Base-by-base conservation (phyloP, 2,113 vertebrate genomes). In the Sylvia atricapilla region DNA sequence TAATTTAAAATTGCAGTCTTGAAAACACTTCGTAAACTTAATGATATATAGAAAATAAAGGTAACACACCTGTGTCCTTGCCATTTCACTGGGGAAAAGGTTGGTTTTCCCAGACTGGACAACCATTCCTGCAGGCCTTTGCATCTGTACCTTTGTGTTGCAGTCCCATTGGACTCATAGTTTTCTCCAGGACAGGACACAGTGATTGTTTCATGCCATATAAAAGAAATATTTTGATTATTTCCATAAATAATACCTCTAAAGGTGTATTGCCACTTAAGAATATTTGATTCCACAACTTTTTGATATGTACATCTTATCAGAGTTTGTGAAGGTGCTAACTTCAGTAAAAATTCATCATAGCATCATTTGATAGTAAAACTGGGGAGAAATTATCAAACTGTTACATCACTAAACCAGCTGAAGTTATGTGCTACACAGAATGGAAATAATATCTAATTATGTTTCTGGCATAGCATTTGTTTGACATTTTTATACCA, bases 401-500 rank as follows among this genome's bases (percentile, higher is more conserved):
- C 56, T 91, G 91, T 62, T 79, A 41, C 63, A 58, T 80, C 35
- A 70, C 23, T 69, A 84, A 70, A 70, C 31, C 81, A 91, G 80
- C 49, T 94, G 89, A 95, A 96, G 77, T 74, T 78, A 33, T 18
- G 52, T 62, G 60, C 67, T 81, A 77, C 93, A 77, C 3, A n/a
- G 86, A 86, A 62, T 52, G 8, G 41, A 91, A 94, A 93, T 72
- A 87, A 63, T 88, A 95, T 59, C 55, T 93, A 72, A 79, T 89
- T 64, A 12, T 78, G 50, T 93, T 94, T 94, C 74, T 91, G 41
- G 82, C 64, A 59, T 91, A 93, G 23, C 67, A 93, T 91, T 85
- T 96, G 59, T 89, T 75, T 88, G 69, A 46, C 13, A 2, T 95
- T 87, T 96, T 96, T 90, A 94, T 89, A 81, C 68, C 69, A 76